Base-by-base conservation (phyloP, 2,797 vertebrate species). In the Psittacula derbiana region DNA sequence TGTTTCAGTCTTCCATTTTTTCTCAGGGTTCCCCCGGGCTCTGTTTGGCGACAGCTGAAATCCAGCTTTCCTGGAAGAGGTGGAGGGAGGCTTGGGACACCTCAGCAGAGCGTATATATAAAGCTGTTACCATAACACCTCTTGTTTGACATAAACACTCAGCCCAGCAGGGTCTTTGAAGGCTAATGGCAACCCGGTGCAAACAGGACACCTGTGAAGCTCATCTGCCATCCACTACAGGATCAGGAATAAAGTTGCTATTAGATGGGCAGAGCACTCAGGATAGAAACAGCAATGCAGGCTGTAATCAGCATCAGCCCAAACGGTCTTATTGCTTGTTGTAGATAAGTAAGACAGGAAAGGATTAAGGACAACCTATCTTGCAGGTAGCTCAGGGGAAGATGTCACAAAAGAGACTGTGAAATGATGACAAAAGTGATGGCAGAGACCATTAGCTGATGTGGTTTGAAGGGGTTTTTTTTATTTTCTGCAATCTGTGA, bases 211-310 rank as follows among this genome's bases (percentile, higher is more conserved):
- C 8, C 36, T 33, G 23, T 57, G 75, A 73, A 83, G 17, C 18
- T 16, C 38, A 44, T 23, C 25, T 78, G 15, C 3, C 21, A 53
- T 5, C 18, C 14, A 11, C 10, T 16, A 27, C 41, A 81, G 12
- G 15, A 9, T 81, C 40, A 70, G 55, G 10, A 92, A 8, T 36
- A 92, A 61, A 58, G 49, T 0, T 53, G 11, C 23, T n/a, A 6
- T n/a, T 16, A 33, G 24, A 27, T 6, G 70, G 43, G 31, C 19
- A 0, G 0, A 61, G 11, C 4, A 36, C 12, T 74, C 27, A 13
- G 14, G 8, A 17, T 33, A 15, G 60, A 84, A 79, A 12, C 10
- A 72, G 2, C 16, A 52, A 20, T 6, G 7, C 3, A 33, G 43
- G 20, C 36, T 44, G 4, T 46, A 43, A 53, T 43, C 46, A 46